Conservation (phyloP, 2,113 vertebrate species). For the Circaetus gallicus region DNA sequence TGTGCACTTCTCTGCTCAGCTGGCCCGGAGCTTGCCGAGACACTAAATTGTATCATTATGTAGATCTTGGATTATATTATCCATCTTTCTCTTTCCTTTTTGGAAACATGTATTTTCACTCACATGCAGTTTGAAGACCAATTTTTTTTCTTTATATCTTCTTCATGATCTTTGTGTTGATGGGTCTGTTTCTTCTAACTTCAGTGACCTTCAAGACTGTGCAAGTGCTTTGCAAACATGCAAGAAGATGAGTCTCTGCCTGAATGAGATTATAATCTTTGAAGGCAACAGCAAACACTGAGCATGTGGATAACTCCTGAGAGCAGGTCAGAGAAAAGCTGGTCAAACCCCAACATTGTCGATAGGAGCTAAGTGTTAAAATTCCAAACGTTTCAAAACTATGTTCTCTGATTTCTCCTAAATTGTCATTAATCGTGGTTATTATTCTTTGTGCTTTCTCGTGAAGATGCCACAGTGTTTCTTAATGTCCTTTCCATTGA, state of each 20-base stretch:
- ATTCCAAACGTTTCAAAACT: neutral
- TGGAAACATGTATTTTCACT: neutral
- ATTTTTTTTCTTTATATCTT: neutral
- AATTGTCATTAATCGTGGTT: neutral
- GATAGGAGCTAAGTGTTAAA: neutral
- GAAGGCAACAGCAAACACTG: neutral
- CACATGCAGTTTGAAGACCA: neutral
- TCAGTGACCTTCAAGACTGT: neutral
- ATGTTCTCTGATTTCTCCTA: neutral
- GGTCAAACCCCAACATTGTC: neutral
- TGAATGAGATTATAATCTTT: constrained; percentile 43
- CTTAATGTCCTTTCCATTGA: neutral
- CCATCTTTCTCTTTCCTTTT: neutral
- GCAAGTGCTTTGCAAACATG: constrained; percentile 10
- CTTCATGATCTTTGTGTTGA: neutral
- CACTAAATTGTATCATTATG: neutral
- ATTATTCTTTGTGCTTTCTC: neutral
- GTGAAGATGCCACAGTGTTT: neutral
- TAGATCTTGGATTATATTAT: neutral
- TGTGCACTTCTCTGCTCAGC: neutral
- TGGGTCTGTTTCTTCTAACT: neutral
- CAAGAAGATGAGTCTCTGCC: constrained; percentile 35
- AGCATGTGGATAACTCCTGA: neutral
- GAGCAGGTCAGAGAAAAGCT: neutral
- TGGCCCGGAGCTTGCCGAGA: neutral